Conservation (phyloP, 2,113 vertebrate species). For the Dissostichus mawsoni region DNA sequence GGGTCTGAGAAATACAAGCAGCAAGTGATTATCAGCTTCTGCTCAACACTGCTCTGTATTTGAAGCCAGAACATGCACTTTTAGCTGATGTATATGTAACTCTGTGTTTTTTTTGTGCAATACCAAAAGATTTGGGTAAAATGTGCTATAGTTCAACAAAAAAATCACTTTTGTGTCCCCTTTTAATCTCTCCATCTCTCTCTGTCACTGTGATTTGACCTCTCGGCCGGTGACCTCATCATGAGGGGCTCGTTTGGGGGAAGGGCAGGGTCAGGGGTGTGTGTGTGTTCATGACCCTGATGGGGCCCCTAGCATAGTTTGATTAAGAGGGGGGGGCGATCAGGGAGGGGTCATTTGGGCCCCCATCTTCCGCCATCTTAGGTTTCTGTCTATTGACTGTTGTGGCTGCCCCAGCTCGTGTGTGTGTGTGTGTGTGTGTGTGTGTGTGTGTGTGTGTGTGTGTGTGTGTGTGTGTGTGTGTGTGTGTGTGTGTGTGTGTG, state of each 20-base stretch:
- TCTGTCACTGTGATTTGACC: conserved; percentile 59
- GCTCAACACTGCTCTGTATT: neutral
- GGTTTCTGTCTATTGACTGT: conserved; percentile 64
- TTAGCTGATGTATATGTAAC: neutral
- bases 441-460: neutral
- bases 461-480: neutral
- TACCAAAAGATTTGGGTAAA: neutral
- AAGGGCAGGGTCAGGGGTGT: conserved; percentile 51
- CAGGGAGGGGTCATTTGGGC: conserved; percentile 24
- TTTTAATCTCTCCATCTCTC: conserved; percentile 16
- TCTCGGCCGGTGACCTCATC: conserved; percentile 70
- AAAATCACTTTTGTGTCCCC: neutral
- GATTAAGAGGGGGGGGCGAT: conserved; percentile 40
- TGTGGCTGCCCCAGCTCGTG: conserved; percentile 12
- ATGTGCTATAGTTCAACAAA: neutral
- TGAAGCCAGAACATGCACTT: neutral
- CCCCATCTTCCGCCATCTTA: conserved; percentile 65
- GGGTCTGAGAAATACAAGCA: conserved; percentile 3
- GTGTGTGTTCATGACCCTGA: conserved; percentile 47
- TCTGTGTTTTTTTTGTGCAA: neutral
- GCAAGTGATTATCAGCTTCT: conserved; percentile 25
- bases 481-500: neutral
- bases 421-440: neutral
- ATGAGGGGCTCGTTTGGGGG: conserved; percentile 65
- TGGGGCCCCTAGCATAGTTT: conserved; percentile 56